These are phyloP conservation scores for Anas flavirostris DNA, from an alignment of 2,797 vertebrate species.

Conservation along the genomic window DNA sequence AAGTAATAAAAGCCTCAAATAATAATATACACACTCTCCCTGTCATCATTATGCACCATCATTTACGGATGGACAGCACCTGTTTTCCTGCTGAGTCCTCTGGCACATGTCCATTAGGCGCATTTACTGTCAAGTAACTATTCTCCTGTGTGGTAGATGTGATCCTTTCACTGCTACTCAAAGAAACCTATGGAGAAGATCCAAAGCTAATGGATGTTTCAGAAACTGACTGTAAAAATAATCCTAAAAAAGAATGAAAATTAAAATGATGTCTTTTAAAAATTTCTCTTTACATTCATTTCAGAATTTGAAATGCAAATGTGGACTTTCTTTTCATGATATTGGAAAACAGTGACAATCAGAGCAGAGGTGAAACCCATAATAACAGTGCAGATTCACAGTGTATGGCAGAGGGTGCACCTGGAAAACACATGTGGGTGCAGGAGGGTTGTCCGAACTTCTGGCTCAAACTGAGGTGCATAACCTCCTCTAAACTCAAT, in stretches of 20 bases:
- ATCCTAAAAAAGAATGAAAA: neutral
- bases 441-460: neutral
- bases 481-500: neutral
- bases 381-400: neutral
- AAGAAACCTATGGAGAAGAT: slow-evolving; percentile 30
- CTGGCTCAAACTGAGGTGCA: neutral
- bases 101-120: slow-evolving; percentile 38
- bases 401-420: neutral
- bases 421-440: neutral
- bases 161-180: slow-evolving; percentile 12
- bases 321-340: neutral
- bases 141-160: neutral
- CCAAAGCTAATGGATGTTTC: neutral
- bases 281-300: neutral
- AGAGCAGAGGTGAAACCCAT: neutral
- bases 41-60: slow-evolving; percentile 5
- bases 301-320: neutral
- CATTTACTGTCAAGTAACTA: slow-evolving; percentile 51
- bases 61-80: neutral
- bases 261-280: neutral
- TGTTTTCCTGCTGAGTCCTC: slow-evolving; percentile 38
- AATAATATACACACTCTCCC: neutral
- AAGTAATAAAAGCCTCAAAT: slow-evolving; percentile 22
- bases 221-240: neutral
- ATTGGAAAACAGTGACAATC: neutral